A percentile compares a stretch with the other conserved stretches of the same genome.
Evolutionary conservation across 2,888 invertebrate species (phyloP).

Genomic region (Agrotis segetum): DNA sequence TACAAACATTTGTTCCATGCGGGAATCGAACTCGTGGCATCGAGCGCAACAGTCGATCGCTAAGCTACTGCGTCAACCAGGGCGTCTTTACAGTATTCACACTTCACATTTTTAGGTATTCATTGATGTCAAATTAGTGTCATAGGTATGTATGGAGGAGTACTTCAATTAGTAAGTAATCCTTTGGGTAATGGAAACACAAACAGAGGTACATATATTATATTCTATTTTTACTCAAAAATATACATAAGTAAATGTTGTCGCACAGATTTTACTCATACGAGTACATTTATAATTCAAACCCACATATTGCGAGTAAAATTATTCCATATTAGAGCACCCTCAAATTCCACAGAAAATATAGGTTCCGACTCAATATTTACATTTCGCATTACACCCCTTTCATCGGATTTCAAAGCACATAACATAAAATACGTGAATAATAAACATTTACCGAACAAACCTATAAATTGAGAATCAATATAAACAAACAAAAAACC

Average conservation of each 20-base stretch:
- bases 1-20: too few species aligned
- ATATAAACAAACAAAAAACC: conserved; percentile 29
- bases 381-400: conserved; percentile 8
- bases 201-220: background rate
- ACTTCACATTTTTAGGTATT: background rate
- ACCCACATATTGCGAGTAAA: background rate
- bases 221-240: background rate
- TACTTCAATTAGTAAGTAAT: background rate
- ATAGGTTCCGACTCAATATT: background rate
- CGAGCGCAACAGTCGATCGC: too few species aligned
- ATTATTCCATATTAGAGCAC: background rate
- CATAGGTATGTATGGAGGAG: background rate
- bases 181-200: background rate
- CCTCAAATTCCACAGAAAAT: background rate
- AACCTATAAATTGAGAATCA: conserved; percentile 39
- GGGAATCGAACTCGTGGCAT: too few species aligned
- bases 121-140: background rate
- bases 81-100: too few species aligned
- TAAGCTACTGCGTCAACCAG: too few species aligned
- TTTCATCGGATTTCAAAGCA: conserved; percentile 18
- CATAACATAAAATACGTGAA: conserved; percentile 27
- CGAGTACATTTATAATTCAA: background rate
- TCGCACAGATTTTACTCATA: background rate
- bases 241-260: background rate
- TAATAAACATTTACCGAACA: conserved; percentile 35